phyloP scores from a whole-genome alignment of 2,113 vertebrate genomes.

The Eurystomus gularis region DNA sequence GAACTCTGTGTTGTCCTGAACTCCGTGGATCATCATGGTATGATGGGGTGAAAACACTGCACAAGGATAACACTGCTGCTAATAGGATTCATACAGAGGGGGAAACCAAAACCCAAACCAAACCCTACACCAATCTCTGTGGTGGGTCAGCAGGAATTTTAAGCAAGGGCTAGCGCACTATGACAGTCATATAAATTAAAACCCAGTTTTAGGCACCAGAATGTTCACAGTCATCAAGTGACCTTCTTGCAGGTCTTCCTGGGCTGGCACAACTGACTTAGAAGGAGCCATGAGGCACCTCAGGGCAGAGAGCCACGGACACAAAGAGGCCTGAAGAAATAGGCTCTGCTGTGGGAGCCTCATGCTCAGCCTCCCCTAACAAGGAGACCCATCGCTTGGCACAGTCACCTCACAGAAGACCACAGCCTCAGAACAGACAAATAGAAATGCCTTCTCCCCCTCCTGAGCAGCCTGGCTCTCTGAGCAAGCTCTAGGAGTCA shows the following conservation, averaged over 20 bases:
- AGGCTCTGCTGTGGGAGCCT: neutral
- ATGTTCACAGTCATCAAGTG: neutral
- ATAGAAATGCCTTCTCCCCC: neutral
- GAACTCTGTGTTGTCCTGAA: neutral
- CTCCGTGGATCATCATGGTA: neutral
- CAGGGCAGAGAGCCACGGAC: neutral
- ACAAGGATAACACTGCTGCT: neutral
- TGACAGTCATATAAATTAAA: neutral
- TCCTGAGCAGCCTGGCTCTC: neutral
- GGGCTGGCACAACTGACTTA: neutral
- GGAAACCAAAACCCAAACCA: neutral
- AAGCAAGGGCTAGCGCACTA: neutral
- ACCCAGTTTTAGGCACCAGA: neutral
- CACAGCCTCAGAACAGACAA: neutral
- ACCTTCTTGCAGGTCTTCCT: neutral
- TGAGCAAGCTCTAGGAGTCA: neutral
- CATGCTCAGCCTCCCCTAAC: neutral
- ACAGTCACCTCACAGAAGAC: neutral
- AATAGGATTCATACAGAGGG: rapidly evolving
- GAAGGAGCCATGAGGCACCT: neutral
- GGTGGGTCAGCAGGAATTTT: neutral
- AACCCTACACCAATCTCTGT: neutral
- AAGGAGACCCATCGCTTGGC: rapidly evolving
- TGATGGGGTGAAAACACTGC: neutral
- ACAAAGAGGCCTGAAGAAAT: neutral